These are phyloP conservation scores for Stenoptilia bipunctidactyla DNA, from an alignment of 2,888 invertebrate genomes.

Conservation along the genomic window DNA sequence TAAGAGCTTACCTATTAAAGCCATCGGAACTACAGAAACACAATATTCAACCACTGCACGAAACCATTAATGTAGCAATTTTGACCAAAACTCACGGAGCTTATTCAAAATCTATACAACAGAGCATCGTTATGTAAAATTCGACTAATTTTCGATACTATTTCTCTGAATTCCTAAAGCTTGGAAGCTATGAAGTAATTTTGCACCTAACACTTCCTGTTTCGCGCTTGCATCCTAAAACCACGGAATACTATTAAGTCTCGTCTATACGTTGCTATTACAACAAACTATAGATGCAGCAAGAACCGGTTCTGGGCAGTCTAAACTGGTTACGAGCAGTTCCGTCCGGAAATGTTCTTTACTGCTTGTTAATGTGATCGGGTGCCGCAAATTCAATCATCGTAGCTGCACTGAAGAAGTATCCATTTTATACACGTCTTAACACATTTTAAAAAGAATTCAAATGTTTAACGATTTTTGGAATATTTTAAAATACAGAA, in stretches of 20 bases:
- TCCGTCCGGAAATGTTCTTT: conserved; percentile 46
- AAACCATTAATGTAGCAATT: too few relatives aligned
- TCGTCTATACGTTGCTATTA: conserved; percentile 30
- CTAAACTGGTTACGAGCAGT: conserved; percentile 48
- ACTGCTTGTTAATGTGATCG: conserved; percentile 55
- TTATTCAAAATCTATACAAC: too few relatives aligned
- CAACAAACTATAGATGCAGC: conserved; percentile 25
- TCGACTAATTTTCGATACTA: too few relatives aligned
- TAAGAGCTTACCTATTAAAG: too few relatives aligned
- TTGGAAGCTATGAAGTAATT: conserved; percentile 27
- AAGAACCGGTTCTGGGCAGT: conserved; percentile 14
- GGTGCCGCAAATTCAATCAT: conserved; percentile 41
- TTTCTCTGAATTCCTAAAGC: conserved; percentile 13
- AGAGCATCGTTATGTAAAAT: too few relatives aligned
- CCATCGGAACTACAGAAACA: too few relatives aligned
- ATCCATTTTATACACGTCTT: not conserved
- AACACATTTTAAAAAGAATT: too few relatives aligned
- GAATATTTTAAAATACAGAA: too few relatives aligned
- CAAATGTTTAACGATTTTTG: too few relatives aligned
- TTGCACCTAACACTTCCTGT: conserved; percentile 25
- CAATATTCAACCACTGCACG: too few relatives aligned
- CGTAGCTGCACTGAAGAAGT: conserved; percentile 16
- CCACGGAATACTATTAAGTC: conserved; percentile 43
- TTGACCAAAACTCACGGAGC: too few relatives aligned
- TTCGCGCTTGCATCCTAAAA: conserved; percentile 24